These are phyloP conservation scores for Hippocampus abdominalis DNA, from an alignment of 2,113 vertebrate genomes.

Conservation along the genomic window DNA sequence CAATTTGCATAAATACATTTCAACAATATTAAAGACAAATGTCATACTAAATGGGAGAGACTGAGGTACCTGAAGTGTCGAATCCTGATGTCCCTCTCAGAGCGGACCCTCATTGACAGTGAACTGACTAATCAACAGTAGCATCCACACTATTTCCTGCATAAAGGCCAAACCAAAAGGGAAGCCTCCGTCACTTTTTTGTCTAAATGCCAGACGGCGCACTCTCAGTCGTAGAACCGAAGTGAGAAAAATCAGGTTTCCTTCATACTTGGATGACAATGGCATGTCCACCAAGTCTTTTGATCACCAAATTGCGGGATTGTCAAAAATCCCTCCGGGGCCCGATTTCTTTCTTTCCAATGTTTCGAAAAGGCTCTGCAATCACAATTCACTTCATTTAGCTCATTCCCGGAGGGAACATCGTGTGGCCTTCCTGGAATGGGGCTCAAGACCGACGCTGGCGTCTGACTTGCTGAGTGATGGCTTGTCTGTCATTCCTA, in stretches of 20 bases:
- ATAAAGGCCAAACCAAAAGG: conserved; percentile 24
- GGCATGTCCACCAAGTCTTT: conserved; percentile 15
- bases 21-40: conserved; percentile 18
- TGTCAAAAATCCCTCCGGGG: conserved; percentile 48
- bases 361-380: conserved; percentile 44
- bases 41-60: conserved; percentile 12
- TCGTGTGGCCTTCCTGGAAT: conserved; percentile 60
- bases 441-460: conserved; percentile 41
- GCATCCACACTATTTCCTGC: conserved; percentile 12
- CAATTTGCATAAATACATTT: conserved; percentile 26
- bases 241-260: neutral
- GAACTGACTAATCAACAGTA: conserved; percentile 7
- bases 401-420: conserved; percentile 61
- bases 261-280: conserved; percentile 21
- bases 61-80: conserved; percentile 23
- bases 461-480: conserved; percentile 40
- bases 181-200: conserved; percentile 2
- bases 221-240: too few species aligned
- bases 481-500: conserved; percentile 58
- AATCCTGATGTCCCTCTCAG: conserved; percentile 19
- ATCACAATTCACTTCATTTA: conserved; percentile 49
- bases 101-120: conserved; percentile 22
- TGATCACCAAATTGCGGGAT: conserved; percentile 42
- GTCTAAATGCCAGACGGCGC: neutral
- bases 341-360: conserved; percentile 23